Evolutionary conservation across 2,888 invertebrate genomes (phyloP).

Genomic region (Nephrotoma appendiculata): DNA sequence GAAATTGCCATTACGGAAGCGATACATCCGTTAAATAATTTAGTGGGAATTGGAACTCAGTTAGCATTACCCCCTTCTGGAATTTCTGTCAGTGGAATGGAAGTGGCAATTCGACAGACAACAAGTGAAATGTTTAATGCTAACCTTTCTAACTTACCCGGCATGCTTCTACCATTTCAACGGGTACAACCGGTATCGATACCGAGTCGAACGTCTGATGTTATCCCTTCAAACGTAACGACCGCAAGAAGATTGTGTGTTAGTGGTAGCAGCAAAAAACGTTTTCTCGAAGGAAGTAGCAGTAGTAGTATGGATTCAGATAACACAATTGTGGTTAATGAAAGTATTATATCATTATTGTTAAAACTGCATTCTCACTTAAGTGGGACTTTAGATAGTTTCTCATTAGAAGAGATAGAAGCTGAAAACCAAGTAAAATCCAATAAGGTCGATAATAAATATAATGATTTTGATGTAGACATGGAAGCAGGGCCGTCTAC

Average conservation of each 20-base stretch:
- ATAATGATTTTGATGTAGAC: conserved; percentile 22
- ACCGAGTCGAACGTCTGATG: conserved; percentile 29
- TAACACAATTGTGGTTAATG: conserved; percentile 49
- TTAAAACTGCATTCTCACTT: conserved; percentile 83
- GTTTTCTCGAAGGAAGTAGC: conserved; percentile 26
- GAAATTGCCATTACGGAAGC: conserved; percentile 6
- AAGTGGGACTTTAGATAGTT: conserved; percentile 71
- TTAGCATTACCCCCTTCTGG: conserved; percentile 27
- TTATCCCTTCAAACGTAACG: conserved; percentile 34
- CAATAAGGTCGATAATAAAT: not conserved
- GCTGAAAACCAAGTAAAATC: not conserved
- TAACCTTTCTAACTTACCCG: conserved; percentile 20
- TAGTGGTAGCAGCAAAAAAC: conserved; percentile 20
- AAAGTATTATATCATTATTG: conserved; percentile 79
- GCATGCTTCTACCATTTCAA: conserved; percentile 31
- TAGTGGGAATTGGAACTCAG: conserved; percentile 13
- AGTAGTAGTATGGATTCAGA: conserved; percentile 32
- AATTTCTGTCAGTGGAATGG: conserved; percentile 29
- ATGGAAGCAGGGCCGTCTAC: conserved; percentile 24
- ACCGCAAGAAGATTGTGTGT: conserved; percentile 18
- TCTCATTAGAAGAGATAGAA: conserved; percentile 39
- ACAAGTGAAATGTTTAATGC: conserved; percentile 28
- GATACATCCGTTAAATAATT: conserved; percentile 7
- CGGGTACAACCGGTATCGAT: conserved; percentile 32
- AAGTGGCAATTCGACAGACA: conserved; percentile 27